Evolutionary conservation across 2,113 vertebrate species (phyloP), one percentile per base, ranked within the genome.

Genomic region (Equus przewalskii): DNA sequence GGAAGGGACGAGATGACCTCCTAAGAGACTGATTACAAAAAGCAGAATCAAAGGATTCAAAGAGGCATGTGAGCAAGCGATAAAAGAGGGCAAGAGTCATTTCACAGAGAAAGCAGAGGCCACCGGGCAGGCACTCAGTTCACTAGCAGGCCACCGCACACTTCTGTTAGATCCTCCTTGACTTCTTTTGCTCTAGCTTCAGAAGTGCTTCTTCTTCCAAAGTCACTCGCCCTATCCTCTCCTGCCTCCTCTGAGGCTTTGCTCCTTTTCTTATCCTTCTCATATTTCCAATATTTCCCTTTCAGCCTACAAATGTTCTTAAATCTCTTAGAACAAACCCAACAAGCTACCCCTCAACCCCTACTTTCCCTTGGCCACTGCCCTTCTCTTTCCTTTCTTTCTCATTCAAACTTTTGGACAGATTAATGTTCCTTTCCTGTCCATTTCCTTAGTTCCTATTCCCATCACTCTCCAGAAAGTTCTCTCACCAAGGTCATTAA

Each of bases 41-140:
- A 80, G 91, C 70, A 88, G 73, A 92, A 89, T 87, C 62, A 36
- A 89, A 86, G 80, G 80, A 94, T 58, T 84, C 79, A 79, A 73
- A 95, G 60, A 96, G 46, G 28, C 18, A 33, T 65, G n/a, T 82
- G 95, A 76, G 28, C 36, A 85, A 73, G 56, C 22, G 15, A 80
- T 0, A 64, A 33, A 88, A 75, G 80, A 91, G 58, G 75, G 41
- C 46, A 97, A 82, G 54, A 83, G 64, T 72, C 58, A 49, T 73
- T 79, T 80, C 51, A 92, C 41, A 87, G 69, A 92, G 83, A 94
- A 44, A 60, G 62, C 3, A 81, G 58, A 64, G 70, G 33, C 16
- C 60, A 69, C 1, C 2, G n/a, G 36, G n/a, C 70, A 88, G 64
- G 51, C 36, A 78, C 41, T 72, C 46, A 36, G 15, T 75, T 84